Base-by-base conservation (phyloP, 1,140 invertebrate species). In the Calephelis nemesis region DNA sequence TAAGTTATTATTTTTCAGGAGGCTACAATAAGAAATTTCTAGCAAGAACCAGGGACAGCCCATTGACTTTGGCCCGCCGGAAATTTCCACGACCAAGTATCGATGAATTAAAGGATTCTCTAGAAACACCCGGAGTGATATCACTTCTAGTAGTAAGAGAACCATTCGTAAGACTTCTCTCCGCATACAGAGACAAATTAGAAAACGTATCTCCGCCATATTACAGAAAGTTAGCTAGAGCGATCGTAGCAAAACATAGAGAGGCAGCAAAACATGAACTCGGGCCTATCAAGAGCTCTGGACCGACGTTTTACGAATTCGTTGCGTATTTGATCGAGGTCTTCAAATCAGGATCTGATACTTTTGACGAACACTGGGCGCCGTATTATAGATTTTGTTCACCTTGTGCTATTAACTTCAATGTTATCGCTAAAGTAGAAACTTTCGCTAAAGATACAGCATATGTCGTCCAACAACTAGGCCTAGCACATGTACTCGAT, bases 121-220 rank as follows among this genome's bases (percentile, higher is more conserved):
- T 93, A 5, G 90, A 91, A 15, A 84, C 94, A 39, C 90, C 92
- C 0, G 92, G 90, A 5, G 92, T 93, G 0, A 83, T 95, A 63
- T 95, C 95, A 65, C 95, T 98, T 67, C 90, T 98, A 19, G 96
- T 98, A 71, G 97, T 98, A 0, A 93, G 98, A 19, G 97, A 98
- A 92, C 98, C 98, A 0, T 95, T 98, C 72, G 97, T 98, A 82
- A 93, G 98, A 67, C 91, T 98, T 3, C 83, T 98, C 13, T 98
- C 97, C 2, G 97, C 97, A 10, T 98, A 97, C 86, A 93, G 96
- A 70, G 98, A 98, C 85, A 99, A 99, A 92, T 93, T 99, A 66
- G 95, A 96, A 82, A 93, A 95, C 78, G 94, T 85, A 84, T 94
- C 73, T 77, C 93, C 95, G 74, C 95, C 94, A 4, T 95, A 94